Evolutionary conservation across 2,113 vertebrate species (phyloP), one percentile per base, ranked within the genome.

Genomic region (Charina bottae): DNA sequence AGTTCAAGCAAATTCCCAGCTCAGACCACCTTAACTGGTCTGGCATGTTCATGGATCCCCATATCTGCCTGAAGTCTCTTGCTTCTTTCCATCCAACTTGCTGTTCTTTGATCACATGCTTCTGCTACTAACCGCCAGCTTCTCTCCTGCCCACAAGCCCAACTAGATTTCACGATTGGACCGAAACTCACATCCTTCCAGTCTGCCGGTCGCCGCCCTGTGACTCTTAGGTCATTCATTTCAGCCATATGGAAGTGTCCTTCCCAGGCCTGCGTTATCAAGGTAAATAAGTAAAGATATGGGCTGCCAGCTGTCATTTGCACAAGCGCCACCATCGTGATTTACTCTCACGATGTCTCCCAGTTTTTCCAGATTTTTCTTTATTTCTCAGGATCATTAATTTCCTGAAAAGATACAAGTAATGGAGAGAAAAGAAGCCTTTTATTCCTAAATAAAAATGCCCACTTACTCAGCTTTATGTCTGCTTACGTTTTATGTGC

Each of bases 301-400:
- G 93, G 90, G 90, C 87, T 93, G 87, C 94, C 94, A 95, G 95
- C 94, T 95, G 94, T 94, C 0, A 2, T 59, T 89, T 95, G 95
- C 96, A 96, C 93, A 94, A 83, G 49, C 60, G 92, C 95, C 96
- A 95, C 11, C 33, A 68, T 83, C n/a, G 88, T 64, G 49, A n/a
- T 92, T 93, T 92, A 19, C 88, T 95, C 72, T 88, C 93, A 94
- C 88, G 87, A 94, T 93, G 89, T 94, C 92, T 94, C 93, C 89
- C 94, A 72, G 92, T 59, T 92, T 86, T 42, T 58, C 94, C 93
- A 91, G 91, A 93, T 92, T 89, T 93, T 0, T 2, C 89, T 93
- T 93, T 94, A 92, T 89, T 95, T 95, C 95, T 91, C 94, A 90
- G 37, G 87, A 26, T 86, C n/a, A 60, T 89, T 91, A 87, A 86